Percentiles rank a stretch among this genome's conserved stretches.
Conservation (phyloP, 2,888 invertebrate genomes). For the Harmothoe impar region DNA sequence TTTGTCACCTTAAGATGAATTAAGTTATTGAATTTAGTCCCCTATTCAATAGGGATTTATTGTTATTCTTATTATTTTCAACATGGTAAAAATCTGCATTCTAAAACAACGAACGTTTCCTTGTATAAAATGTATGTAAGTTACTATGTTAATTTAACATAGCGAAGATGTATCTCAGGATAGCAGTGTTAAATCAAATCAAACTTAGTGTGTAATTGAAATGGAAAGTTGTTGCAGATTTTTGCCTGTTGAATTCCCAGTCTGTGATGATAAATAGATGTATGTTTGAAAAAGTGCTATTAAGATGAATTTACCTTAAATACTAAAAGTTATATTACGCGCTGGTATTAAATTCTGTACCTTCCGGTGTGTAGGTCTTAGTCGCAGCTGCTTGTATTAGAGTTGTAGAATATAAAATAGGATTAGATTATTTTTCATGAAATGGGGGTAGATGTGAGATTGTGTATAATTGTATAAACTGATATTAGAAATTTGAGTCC, state of each 20-base stretch:
- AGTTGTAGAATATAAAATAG: slow-evolving; percentile 20
- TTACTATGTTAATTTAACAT: too few relatives aligned
- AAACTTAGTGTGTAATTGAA: neutral
- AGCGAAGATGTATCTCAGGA: too few relatives aligned
- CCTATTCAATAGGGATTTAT: slow-evolving; percentile 54
- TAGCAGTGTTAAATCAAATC: too few relatives aligned
- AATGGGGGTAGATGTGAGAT: neutral
- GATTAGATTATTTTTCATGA: slow-evolving; percentile 41
- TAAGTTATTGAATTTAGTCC: slow-evolving; percentile 51
- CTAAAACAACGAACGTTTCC: too few relatives aligned
- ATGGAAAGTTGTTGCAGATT: slow-evolving; percentile 54
- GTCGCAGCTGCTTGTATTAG: slow-evolving; percentile 23
- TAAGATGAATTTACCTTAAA: slow-evolving; percentile 40
- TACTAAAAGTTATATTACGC: neutral
- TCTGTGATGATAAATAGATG: slow-evolving; percentile 56
- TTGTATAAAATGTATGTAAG: too few relatives aligned
- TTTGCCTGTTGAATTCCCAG: slow-evolving; percentile 47
- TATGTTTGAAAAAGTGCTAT: slow-evolving; percentile 59
- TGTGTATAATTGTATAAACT: neutral
- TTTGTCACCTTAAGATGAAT: neutral
- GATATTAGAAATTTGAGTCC: slow-evolving; percentile 1
- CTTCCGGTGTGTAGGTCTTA: slow-evolving; percentile 49
- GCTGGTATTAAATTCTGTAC: slow-evolving; percentile 14
- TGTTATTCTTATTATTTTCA: slow-evolving; percentile 40
- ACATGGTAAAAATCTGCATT: slow-evolving; percentile 32